Base-by-base conservation (phyloP, 2,797 vertebrate genomes). In the Paguma larvata region DNA sequence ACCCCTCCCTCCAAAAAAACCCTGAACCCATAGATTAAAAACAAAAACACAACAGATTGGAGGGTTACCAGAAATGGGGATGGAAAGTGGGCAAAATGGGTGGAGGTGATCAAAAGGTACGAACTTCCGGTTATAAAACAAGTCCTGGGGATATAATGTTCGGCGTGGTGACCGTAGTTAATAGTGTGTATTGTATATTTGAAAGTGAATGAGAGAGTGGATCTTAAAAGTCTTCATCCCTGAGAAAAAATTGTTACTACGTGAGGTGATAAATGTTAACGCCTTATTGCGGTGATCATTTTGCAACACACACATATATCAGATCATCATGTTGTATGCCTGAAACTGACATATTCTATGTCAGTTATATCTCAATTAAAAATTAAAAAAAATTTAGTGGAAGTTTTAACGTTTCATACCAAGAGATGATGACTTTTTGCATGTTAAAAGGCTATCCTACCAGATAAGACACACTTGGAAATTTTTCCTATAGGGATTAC, bases 321-420 rank as follows among this genome's bases (percentile, higher is more conserved):
- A 2, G n/a, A 32, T 77, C 73, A 30, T 9, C 41, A 3, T 32
- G 44, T 48, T 48, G 4, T 77, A 46, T 18, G 15, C 27, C 44
- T 77, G 73, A 77, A 77, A 77, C 44, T 48, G 48, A 32, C 46
- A 46, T 18, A 15, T 77, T 34, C 30, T n/a, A 11, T 79, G n/a
- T 79, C 48, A 53, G 32, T 53, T 34, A 53, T 34, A 34, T n/a
- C 32, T 78, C 77, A 79, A 34, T 23, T 32, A 51, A 78, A 78
- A 46, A 5, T 18, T 46, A 3, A 0, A 19, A 77, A 48, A 77
- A 32, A 79, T 73, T 94, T 94, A 96, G 89, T 97, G 95, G 82
- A 92, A 87, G 16, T 82, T 97, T 97, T 95, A 96, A 89, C 88
- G 70, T 93, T 95, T 88, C 46, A 32, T 95, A 51, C 93, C 95